These are phyloP conservation scores for Leptinotarsa texana DNA, from an alignment of 1,140 invertebrate species.

Conservation along the genomic window DNA sequence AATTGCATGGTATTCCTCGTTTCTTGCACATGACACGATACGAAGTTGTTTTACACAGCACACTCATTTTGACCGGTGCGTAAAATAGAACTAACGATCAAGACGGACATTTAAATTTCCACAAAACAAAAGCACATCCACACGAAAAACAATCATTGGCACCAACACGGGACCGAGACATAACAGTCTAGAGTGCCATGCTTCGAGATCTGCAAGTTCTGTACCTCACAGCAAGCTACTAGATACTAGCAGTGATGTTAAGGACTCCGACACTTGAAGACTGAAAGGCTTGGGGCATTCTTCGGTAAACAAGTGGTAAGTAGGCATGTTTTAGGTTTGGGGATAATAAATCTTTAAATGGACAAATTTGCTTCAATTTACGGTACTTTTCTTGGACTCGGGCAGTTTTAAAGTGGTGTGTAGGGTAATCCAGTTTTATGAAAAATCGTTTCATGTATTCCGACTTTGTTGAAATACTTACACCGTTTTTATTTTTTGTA, in stretches of 20 bases:
- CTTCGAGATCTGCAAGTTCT: slow-evolving; percentile 12
- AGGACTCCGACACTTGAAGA: slow-evolving; percentile 14
- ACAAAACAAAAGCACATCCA: slow-evolving; percentile 6
- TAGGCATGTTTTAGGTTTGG: slow-evolving; percentile 8
- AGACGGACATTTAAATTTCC: background rate
- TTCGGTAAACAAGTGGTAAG: slow-evolving; percentile 18
- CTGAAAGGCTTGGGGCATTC: slow-evolving; percentile 9
- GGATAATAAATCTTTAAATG: background rate
- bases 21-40: background rate
- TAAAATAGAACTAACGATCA: slow-evolving; percentile 4
- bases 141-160: slow-evolving; percentile 8
- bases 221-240: slow-evolving; percentile 12
- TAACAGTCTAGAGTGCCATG: slow-evolving; percentile 13
- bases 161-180: background rate
- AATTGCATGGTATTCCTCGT: slow-evolving; percentile 8
- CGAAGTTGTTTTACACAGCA: slow-evolving; percentile 5
- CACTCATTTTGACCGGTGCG: slow-evolving; percentile 4
- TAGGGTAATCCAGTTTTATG: background rate
- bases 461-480: no score
- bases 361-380: slow-evolving; percentile 1
- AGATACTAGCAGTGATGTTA: slow-evolving; percentile 11
- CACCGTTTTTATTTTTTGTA: no score
- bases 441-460: no score
- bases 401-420: background rate
- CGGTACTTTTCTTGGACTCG: slow-evolving; percentile 4